Base-by-base conservation (phyloP, 1,140 invertebrate genomes). In the Galendromus occidentalis region DNA sequence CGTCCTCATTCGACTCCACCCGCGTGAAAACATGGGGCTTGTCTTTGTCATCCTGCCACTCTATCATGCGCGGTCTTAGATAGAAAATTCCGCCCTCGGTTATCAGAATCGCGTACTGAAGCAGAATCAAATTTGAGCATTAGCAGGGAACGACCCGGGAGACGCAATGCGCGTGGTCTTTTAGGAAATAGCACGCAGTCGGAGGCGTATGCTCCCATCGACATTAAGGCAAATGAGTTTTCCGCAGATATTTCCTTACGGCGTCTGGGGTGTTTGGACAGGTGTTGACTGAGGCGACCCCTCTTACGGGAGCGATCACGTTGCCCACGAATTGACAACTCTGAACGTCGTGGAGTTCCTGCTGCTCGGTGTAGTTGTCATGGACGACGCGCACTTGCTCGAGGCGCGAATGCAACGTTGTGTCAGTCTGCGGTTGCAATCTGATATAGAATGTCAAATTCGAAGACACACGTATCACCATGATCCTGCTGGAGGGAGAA, bases 31-130 rank as follows among this genome's bases (percentile, higher is more conserved):
- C 20, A 9, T 59, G 51, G 1, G 51, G 51, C 51, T 22, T 25
- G 2, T 59, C 51, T 9, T 59, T 59, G 51, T 59, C 51, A 33
- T 33, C 51, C 33, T 25, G 51, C 51, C 51, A 59, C 51, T 59
- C 51, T 25, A 59, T 59, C 51, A 59, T 17, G 14, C 51, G 51
- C 20, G 51, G 51, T 33, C 33, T 59, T 22, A 59, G 20, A 22
- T 59, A 59, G 22, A 59, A 59, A 17, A 59, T 33, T 33, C 51
- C 51, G 25, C 51, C 51, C 4, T 59, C 51, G n/a, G 51, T 59
- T 29, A 59, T 59, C 51, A 59, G 25, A 33, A 59, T 59, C 2
- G 51, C 51, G 51, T 59, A 25, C 51, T 59, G 9, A 17, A 25
- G 2, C 14, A 29, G 17, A n/a, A n/a, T n/a, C n/a, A n/a, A n/a